Evolutionary conservation across 2,888 invertebrate genomes (phyloP).

Genomic region (Lagria hirta): DNA sequence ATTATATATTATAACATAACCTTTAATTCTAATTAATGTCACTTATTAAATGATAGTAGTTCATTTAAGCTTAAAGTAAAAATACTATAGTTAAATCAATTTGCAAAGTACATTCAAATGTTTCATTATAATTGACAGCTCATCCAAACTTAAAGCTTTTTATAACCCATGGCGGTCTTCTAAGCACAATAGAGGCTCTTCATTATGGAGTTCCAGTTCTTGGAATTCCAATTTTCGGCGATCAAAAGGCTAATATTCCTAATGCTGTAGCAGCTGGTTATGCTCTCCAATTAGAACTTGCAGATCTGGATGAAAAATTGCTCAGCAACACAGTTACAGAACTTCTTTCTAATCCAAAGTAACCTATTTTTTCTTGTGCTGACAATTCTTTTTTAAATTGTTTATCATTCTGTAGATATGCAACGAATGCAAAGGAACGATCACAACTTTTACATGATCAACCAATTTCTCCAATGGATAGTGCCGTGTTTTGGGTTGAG

Average conservation of each 20-base stretch:
- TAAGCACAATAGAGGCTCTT: constrained; percentile 60
- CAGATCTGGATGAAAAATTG: constrained; percentile 50
- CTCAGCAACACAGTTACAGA: constrained; percentile 43
- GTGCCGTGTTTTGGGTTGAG: constrained; percentile 42
- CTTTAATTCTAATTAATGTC: too few relatives aligned
- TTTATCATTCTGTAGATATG: constrained; percentile 30
- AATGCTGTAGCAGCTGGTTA: constrained; percentile 53
- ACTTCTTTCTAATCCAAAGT: constrained; percentile 27
- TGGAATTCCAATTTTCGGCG: constrained; percentile 58
- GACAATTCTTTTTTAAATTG: constrained; percentile 1
- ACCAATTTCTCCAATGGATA: constrained; percentile 36
- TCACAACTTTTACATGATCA: constrained; percentile 36
- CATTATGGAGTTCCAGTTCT: constrained; percentile 56
- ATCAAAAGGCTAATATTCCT: constrained; percentile 56
- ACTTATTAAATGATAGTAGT: too few relatives aligned
- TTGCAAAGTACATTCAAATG: neutral
- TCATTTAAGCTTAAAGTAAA: too few relatives aligned
- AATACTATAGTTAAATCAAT: too few relatives aligned
- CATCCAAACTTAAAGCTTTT: constrained; percentile 60
- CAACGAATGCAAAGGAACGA: constrained; percentile 29
- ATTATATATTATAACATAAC: too few relatives aligned
- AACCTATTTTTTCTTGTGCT: neutral
- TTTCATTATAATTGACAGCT: constrained; percentile 45
- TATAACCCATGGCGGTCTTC: constrained; percentile 62
- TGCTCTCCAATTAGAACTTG: constrained; percentile 50